Evolutionary conservation across 2,797 vertebrate species (phyloP), one percentile per base, ranked within the genome.

Genomic region (Ceryle rudis): DNA sequence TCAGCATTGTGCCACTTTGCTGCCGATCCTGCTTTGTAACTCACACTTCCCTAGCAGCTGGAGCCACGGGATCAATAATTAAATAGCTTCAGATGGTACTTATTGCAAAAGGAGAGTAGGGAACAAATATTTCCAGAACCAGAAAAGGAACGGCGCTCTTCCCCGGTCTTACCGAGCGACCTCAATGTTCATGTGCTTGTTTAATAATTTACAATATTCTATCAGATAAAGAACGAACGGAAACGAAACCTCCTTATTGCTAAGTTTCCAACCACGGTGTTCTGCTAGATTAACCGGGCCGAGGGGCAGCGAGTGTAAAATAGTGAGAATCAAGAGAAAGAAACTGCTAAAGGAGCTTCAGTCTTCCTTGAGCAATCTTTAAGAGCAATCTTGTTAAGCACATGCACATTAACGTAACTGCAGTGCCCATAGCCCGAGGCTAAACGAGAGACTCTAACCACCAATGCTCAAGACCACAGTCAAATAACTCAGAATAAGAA

Each of bases 181-280:
- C 41, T 91, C 55, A 28, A 17, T 16, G 26, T 23, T 89, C 39
- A 61, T 11, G 14, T 9, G 3, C n/a, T 9, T 11, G 13, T 37
- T 96, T 55, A 90, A 85, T 81, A 90, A 89, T 60, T 89, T 75
- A 73, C 85, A 89, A 20, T 57, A 49, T 31, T 80, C 57, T 37
- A 26, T 31, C 62, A 75, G 78, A 19, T 33, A 52, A 35, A 58
- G 65, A 81, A 44, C 6, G 33, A 78, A 67, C 52, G 21, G 44
- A 64, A 90, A 41, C 11, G 18, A 89, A 94, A 41, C 23, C 46
- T 49, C 60, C 13, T 2, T 39, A 39, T 41, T 92, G 65, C 57
- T 57, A 44, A 47, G 39, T 39, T 71, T 78, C 29, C 52, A 57
- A 64, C 39, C 9, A 5, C 4, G 23, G 29, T 21, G n/a, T 67